Conservation (phyloP, 2,888 invertebrate genomes). For the Iphiclides podalirius region DNA sequence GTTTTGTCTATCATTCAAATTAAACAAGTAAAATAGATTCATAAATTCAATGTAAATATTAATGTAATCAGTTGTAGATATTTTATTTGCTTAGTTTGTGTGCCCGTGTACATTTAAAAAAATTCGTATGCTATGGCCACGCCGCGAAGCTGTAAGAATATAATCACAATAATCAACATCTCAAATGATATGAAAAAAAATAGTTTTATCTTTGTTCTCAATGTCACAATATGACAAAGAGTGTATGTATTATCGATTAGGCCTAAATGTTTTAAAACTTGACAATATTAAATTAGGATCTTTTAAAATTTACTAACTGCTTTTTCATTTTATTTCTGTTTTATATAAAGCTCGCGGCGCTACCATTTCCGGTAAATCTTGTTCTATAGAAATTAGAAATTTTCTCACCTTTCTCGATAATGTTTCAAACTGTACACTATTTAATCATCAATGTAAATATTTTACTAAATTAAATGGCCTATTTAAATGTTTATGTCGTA, state of each 20-base stretch:
- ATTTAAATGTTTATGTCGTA: conserved; percentile 64
- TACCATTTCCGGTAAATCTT: conserved; percentile 33
- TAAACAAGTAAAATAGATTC: conserved; percentile 64
- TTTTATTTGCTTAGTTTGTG: conserved; percentile 67
- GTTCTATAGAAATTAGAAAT: conserved; percentile 60
- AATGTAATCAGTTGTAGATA: conserved; percentile 59
- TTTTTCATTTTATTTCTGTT: too few species aligned
- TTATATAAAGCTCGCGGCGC: conserved; percentile 18
- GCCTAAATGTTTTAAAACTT: background rate
- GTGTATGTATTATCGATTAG: too few species aligned
- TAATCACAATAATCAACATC: too few species aligned
- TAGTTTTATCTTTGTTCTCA: too few species aligned
- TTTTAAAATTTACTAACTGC: too few species aligned
- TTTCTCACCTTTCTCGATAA: conserved; percentile 73
- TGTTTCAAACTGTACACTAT: conserved; percentile 69
- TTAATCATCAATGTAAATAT: conserved; percentile 74
- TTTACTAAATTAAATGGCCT: conserved; percentile 74
- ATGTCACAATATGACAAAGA: too few species aligned
- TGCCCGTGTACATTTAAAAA: conserved; percentile 54
- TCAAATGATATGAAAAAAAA: too few species aligned
- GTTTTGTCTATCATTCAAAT: conserved; percentile 58
- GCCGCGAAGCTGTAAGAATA: conserved; percentile 30
- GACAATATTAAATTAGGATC: too few species aligned
- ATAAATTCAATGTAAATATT: conserved; percentile 67
- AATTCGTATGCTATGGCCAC: conserved; percentile 47